These are phyloP conservation scores for Choloepus hoffmanni DNA, from an alignment of 2,113 vertebrate species.

Conservation along the genomic window DNA sequence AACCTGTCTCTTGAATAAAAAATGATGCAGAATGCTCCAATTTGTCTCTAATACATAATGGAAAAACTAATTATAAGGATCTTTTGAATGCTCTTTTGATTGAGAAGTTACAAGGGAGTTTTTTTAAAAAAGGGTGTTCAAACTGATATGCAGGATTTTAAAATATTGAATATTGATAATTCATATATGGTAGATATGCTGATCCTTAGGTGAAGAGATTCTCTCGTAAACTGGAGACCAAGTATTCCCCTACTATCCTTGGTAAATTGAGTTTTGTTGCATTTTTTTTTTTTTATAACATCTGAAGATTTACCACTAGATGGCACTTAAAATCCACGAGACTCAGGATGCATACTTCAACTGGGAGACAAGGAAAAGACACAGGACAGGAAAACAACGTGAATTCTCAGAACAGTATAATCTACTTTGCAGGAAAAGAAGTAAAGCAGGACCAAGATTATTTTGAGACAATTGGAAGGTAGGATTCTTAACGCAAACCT, in stretches of 20 bases:
- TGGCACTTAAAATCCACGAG: conserved; percentile 77
- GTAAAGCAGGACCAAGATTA: conserved; percentile 42
- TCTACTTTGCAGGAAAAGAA: conserved; percentile 57
- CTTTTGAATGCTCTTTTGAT: background rate
- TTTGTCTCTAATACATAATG: background rate
- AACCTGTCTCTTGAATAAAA: background rate
- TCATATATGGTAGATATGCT: background rate
- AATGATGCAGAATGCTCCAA: background rate
- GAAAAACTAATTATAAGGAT: background rate
- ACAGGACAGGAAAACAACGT: background rate
- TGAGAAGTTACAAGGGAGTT: background rate
- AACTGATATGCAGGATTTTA: background rate
- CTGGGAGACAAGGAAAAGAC: conserved; percentile 21
- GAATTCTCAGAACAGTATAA: conserved; percentile 44
- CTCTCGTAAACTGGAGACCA: background rate
- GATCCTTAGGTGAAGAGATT: conserved; percentile 2
- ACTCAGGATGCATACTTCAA: background rate
- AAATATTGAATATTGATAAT: background rate
- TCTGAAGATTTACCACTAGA: conserved; percentile 75
- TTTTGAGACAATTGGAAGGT: conserved; percentile 53
- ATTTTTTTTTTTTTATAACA: background rate
- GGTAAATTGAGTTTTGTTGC: background rate
- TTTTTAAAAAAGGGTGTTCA: background rate
- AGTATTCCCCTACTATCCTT: background rate
- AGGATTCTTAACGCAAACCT: conserved; percentile 14